Percentiles rank a stretch among this genome's conserved stretches.
These are phyloP conservation scores for Psittacula derbiana DNA, from an alignment of 2,797 vertebrate genomes.

Conservation along the genomic window DNA sequence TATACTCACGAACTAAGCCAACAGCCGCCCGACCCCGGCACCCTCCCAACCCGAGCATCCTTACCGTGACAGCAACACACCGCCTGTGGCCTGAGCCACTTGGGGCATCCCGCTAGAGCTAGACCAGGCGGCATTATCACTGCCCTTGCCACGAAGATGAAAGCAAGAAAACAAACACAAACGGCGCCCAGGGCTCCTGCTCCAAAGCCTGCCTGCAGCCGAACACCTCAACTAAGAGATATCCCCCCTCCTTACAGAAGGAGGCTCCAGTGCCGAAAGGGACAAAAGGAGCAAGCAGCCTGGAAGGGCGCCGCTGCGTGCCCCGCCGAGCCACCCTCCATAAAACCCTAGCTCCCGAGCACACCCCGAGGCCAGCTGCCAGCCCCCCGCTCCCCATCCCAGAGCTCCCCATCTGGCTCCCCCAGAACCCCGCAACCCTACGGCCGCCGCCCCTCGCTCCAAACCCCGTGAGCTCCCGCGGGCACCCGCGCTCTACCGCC, in stretches of 20 bases:
- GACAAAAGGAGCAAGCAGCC: not conserved
- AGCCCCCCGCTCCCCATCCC: not conserved
- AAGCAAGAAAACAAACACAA: not conserved
- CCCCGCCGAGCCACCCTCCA: not conserved
- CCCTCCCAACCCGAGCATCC: not conserved
- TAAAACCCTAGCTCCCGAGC: not conserved
- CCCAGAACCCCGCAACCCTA: not conserved
- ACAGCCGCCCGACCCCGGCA: not conserved
- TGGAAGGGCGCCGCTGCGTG: not conserved
- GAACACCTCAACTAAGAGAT: not conserved
- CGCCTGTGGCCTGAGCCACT: not conserved
- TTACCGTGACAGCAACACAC: not conserved
- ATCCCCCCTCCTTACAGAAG: no score
- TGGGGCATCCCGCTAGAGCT: not conserved
- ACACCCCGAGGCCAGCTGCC: not conserved
- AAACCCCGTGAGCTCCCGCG: not conserved
- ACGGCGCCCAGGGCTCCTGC: not conserved
- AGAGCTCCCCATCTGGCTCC: not conserved
- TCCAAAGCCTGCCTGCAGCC: not conserved
- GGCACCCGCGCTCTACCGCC: not conserved
- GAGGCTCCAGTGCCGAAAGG: not conserved
- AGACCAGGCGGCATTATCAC: rapidly evolving
- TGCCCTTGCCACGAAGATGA: not conserved
- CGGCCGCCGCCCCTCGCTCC: not conserved
- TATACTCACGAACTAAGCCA: not conserved